Conservation (phyloP, 2,113 vertebrate species). For the Hippocampus abdominalis region DNA sequence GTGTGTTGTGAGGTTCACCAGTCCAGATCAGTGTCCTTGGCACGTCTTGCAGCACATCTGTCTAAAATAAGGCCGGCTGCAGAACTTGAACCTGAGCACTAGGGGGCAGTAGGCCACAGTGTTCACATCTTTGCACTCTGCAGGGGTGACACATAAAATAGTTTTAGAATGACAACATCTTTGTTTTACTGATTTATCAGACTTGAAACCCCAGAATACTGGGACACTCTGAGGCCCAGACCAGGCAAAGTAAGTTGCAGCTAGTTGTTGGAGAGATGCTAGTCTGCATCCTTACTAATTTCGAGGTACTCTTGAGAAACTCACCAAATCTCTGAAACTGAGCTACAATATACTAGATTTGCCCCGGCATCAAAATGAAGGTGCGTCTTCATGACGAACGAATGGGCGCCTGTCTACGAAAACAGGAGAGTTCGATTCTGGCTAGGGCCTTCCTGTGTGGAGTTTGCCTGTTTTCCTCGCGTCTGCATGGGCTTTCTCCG, state of each 20-base stretch:
- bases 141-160: constrained; percentile 11
- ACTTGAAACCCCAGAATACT: neutral
- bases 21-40: constrained; percentile 84
- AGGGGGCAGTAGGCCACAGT: constrained; percentile 99
- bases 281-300: too few species aligned
- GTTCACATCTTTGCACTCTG: constrained; percentile 99
- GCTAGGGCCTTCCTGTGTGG: too few species aligned
- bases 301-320: too few species aligned
- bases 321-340: too few species aligned
- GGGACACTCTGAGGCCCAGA: neutral
- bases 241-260: neutral
- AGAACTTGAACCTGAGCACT: constrained; percentile 99
- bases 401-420: too few species aligned
- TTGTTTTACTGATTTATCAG: neutral
- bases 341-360: too few species aligned
- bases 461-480: too few species aligned
- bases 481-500: too few species aligned
- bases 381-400: too few species aligned
- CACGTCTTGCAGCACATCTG: constrained; percentile 99
- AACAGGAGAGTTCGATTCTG: too few species aligned
- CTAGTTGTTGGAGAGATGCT: too few species aligned
- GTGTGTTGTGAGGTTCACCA: constrained; percentile 6
- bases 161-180: neutral
- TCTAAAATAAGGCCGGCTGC: constrained; percentile 95
- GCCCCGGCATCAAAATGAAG: too few species aligned